A percentile compares a stretch with the other conserved stretches of the same genome.
Conservation (phyloP, 1,140 invertebrate genomes). For the Nephila pilipes region DNA sequence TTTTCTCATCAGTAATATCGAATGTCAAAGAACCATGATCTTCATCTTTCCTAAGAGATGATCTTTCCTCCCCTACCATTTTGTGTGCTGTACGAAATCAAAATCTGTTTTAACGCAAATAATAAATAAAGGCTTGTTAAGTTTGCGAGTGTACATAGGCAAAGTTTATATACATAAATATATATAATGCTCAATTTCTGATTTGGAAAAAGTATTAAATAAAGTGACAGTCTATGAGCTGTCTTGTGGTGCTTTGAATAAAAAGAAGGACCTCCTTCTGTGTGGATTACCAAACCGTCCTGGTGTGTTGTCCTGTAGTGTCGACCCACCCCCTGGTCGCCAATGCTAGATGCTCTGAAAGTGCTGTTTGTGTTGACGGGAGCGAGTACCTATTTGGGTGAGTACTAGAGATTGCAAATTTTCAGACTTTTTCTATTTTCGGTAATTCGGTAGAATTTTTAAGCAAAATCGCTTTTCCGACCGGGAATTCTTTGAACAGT, state of each 20-base stretch:
- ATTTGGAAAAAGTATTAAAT: background rate
- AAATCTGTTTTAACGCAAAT: too few species aligned
- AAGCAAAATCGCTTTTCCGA: too few species aligned
- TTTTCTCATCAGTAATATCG: background rate
- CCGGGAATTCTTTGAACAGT: too few species aligned
- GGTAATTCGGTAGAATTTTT: too few species aligned
- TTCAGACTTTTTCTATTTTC: too few species aligned
- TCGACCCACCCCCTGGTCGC: conserved; percentile 65
- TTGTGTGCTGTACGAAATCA: too few species aligned
- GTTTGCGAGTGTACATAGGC: conserved; percentile 8
- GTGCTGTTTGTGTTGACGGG: conserved; percentile 92
- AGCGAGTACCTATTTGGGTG: conserved; percentile 94
- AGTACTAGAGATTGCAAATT: too few species aligned
- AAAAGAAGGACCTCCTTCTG: background rate
- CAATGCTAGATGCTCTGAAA: conserved; percentile 94
- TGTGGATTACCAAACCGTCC: background rate
- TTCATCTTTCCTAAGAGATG: conserved; percentile 71
- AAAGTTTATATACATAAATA: background rate
- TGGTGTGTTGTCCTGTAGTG: background rate
- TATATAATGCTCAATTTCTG: background rate
- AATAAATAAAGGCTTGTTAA: background rate
- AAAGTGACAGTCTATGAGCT: background rate
- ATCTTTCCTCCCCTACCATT: background rate
- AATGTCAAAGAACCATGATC: conserved; percentile 7
- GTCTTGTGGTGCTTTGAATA: background rate